Conservation (phyloP, 2,113 vertebrate genomes). For the Melanocharis versteri region DNA sequence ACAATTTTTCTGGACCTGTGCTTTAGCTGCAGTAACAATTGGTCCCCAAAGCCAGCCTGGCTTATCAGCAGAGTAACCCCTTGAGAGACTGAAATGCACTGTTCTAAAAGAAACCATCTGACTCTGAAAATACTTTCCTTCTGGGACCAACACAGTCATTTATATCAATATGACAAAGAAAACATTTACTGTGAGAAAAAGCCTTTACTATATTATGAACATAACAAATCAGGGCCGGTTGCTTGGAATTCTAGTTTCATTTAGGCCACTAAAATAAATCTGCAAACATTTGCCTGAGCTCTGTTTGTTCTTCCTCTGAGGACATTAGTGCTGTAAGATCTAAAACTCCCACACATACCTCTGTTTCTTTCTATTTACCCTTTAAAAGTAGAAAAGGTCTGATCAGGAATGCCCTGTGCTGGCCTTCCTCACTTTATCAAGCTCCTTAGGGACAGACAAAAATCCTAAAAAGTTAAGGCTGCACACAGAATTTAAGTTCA, state of each 20-base stretch:
- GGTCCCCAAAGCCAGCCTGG: neutral
- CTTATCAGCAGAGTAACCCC: neutral
- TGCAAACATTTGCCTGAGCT: neutral
- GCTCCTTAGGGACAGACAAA: neutral
- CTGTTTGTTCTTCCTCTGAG: constrained; percentile 4
- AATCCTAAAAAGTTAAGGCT: neutral
- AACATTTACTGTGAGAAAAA: constrained; percentile 47
- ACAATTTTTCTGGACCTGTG: neutral
- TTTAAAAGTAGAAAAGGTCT: neutral
- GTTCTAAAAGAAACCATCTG: neutral
- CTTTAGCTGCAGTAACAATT: neutral
- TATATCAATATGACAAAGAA: constrained; percentile 3
- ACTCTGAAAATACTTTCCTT: constrained; percentile 12
- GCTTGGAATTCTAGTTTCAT: neutral
- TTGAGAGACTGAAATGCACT: neutral
- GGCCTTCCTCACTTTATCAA: neutral
- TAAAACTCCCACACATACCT: neutral
- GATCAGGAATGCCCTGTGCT: neutral
- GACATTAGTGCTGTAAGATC: neutral
- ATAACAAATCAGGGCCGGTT: neutral
- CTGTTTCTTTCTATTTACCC: neutral
- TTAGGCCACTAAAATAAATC: neutral
- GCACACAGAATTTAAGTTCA: neutral
- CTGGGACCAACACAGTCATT: neutral
- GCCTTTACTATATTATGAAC: neutral